Percentiles rank a stretch among this genome's conserved stretches.
Evolutionary conservation across 2,888 invertebrate genomes (phyloP).

Genomic region (Cremastobaeus sp.): DNA sequence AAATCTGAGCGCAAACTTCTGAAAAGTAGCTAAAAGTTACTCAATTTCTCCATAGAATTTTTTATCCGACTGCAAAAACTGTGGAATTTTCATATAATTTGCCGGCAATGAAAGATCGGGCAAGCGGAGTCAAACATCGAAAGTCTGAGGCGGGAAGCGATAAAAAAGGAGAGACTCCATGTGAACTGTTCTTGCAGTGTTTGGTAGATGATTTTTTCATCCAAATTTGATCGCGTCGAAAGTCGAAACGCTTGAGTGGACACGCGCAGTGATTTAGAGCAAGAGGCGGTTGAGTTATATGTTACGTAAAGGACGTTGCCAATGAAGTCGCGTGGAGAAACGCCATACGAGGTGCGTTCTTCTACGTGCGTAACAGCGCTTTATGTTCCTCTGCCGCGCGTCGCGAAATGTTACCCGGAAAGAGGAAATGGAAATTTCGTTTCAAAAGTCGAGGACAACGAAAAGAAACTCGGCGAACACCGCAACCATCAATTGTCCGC

Average conservation of each 20-base stretch:
- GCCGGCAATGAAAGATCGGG: no score
- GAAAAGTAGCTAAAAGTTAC: no score
- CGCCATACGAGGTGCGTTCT: slow-evolving; percentile 49
- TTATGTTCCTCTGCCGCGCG: slow-evolving; percentile 23
- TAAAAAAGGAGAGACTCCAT: background rate
- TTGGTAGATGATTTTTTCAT: slow-evolving; percentile 29
- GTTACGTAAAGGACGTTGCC: slow-evolving; percentile 72
- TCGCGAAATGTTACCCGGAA: slow-evolving; percentile 55
- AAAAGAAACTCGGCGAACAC: slow-evolving; percentile 48
- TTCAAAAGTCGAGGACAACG: slow-evolving; percentile 47
- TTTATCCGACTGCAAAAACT: no score
- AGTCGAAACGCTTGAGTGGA: slow-evolving; percentile 63
- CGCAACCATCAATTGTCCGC: slow-evolving; percentile 51
- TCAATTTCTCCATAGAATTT: no score
- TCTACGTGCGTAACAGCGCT: slow-evolving; percentile 45
- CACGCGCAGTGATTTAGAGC: slow-evolving; percentile 62
- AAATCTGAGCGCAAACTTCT: no score
- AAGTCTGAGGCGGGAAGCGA: background rate
- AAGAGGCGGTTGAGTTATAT: slow-evolving; percentile 58
- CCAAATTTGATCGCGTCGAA: slow-evolving; percentile 63
- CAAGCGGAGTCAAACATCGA: no score
- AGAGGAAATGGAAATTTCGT: slow-evolving; percentile 53
- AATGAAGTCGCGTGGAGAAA: slow-evolving; percentile 63
- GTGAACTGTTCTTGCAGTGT: slow-evolving; percentile 1
- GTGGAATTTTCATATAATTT: no score